Base-by-base conservation (phyloP, 1,140 invertebrate species). In the Drosophila hydei region DNA sequence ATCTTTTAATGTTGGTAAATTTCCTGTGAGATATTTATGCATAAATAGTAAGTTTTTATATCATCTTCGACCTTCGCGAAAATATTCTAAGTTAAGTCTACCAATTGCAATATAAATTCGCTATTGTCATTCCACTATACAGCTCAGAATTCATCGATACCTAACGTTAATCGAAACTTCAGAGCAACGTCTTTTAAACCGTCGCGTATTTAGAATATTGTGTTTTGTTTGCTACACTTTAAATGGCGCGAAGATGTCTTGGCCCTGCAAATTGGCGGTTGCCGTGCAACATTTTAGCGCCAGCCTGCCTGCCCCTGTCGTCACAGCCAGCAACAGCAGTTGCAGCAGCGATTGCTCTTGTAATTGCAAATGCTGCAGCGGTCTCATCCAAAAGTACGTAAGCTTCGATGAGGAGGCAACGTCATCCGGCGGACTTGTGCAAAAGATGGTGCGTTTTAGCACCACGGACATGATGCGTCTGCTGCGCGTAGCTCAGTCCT, bases 391-490 rank as follows among this genome's bases (percentile, higher is more conserved):
- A 21, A 78, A 78, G 12, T 78, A 62, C 69, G 70, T 78, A 33
- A 59, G 54, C 21, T 78, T 78, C 27, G 36, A 58, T 11, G 19
- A 21, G 14, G 19, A 11, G 2, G 23, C 47, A 4, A 8, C 11
- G 9, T n/a, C n/a, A n/a, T n/a, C n/a, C n/a, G n/a, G n/a, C 7
- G 67, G 25, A n/a, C 27, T 51, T 14, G 56, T 77, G 12, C 75
- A 78, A 18, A 78, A 73, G 18, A 78, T 78, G 40, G 51, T 78
- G 61, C 70, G 75, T 0, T 47, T 78, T 0, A 64, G 69, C 14
- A 78, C 69, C 4, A n/a, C 3, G 0, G 69, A 78, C 19, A 48
- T 78, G 75, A 18, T 78, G 27, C 14, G 58, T 4, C 18, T 78
- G 6, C 23, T 78, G 14, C 45, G 59, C 4, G 27, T 55, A 0